A percentile compares a stretch with the other conserved stretches of the same genome.
These are phyloP conservation scores for Notechis scutatus DNA, from an alignment of 2,113 vertebrate genomes.

Conservation along the genomic window DNA sequence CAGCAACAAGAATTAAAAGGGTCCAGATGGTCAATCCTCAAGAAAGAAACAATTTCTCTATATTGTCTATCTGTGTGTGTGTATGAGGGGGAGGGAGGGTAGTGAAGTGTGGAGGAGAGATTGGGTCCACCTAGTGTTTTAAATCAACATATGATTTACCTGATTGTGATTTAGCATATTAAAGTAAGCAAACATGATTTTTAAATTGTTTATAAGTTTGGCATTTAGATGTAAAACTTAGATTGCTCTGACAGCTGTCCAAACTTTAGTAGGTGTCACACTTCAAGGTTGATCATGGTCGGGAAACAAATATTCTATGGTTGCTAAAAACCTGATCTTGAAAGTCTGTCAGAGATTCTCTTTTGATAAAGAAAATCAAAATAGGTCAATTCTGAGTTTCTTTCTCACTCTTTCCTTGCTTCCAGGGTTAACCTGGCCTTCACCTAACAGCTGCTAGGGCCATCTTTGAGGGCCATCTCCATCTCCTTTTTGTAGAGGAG, in stretches of 20 bases:
- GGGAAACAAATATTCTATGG: background rate
- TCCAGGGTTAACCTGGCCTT: background rate
- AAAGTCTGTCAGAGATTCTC: background rate
- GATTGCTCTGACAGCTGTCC: background rate
- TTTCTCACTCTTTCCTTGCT: background rate
- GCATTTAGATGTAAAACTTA: background rate
- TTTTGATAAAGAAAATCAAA: background rate
- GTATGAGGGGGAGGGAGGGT: background rate
- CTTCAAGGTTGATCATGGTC: background rate
- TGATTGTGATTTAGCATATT: background rate
- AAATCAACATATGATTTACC: background rate
- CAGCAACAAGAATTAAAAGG: background rate
- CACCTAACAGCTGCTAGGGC: background rate
- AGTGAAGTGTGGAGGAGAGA: background rate
- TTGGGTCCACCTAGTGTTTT: background rate
- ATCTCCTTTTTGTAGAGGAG: too few species aligned
- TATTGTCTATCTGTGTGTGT: background rate
- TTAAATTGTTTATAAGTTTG: background rate
- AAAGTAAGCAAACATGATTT: background rate
- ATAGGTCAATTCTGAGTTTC: background rate
- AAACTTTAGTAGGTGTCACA: background rate
- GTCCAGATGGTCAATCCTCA: background rate
- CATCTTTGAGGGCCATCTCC: background rate
- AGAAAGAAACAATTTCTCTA: background rate
- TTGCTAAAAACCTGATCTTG: background rate